Base-by-base conservation (phyloP, 2,113 vertebrate species). In the Hepsetus odoe region DNA sequence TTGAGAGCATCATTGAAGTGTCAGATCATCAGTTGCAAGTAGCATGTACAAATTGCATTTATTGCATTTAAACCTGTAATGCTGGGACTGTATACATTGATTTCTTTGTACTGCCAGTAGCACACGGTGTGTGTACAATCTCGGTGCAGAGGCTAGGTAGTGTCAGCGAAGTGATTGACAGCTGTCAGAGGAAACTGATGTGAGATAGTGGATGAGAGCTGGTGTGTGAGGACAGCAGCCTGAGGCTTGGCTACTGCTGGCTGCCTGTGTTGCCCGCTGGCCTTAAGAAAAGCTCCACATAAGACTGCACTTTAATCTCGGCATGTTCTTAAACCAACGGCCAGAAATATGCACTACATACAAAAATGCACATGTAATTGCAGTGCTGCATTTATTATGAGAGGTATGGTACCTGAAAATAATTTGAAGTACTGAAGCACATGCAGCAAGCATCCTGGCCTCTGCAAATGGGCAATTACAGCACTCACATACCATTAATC, bases 401-500 rank as follows among this genome's bases (percentile, higher is more conserved):
- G 56, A 72, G 30, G 13, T 38, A 38, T 10, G 59, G 13, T 18
- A 40, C 14, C 18, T 40, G 51, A 26, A 4, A 38, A 5, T 0
- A 3, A 73, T 7, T 32, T 42, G 9, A 22, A 77, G 49, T 13
- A 22, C 8, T 8, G 69, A 1, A 10, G 38, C 26, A 66, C 61
- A 55, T 42, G 32, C 62, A 55, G 20, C 22, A 20, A 74, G 42
- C 62, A 13, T 28, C 16, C 58, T 49, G 22, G 49, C n/a, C n/a
- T 51, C 53, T 70, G 28, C 8, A 16, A 62, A 14, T 18, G 65
- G 44, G 76, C 64, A 72, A 79, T 79, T 64, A 64, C 76, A 64
- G 30, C 76, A 55, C 24, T 64, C 62, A 72, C 67, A 72, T 46
- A 72, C 42, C 51, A 71, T 64, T 55, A 79, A 72, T 79, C 49